Evolutionary conservation across 2,888 invertebrate genomes (phyloP), one percentile per base, ranked within the genome.

Genomic region (Encarsia formosa): DNA sequence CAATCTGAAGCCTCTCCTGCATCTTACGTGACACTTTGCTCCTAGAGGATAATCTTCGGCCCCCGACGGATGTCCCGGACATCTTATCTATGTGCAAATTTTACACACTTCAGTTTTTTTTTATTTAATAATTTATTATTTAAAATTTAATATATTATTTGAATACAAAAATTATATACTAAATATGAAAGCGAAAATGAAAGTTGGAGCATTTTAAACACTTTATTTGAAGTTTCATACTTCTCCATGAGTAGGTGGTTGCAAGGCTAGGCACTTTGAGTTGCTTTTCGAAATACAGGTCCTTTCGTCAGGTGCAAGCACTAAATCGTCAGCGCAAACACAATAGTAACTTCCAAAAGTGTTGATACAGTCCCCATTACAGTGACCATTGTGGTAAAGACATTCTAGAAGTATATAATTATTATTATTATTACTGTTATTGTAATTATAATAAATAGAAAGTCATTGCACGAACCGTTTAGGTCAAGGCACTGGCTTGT

Each of bases 1-100:
- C 19, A 83, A 65, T 60, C 74, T 76, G 61, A 75, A 83, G 6
- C 81, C 83, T 59, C 73, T 68, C 47, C 75, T 72, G 62, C 81
- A 80, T 67, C 76, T 75, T 54, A 78, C 62, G 58, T 74, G 69
- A 63, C 80, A 80, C 62, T 73, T 71, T 13, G 78, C 75, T 16
- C 77, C 77, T 35, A 61, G 56, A 5, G 72, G 70, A 59, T 72
- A 72, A 59, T 66, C 65, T 54, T 56, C 23, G 18, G 66, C 64
- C 16, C 65, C 65, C 35, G 67, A 68, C 52, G 69, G 60, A 52
- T 67, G 63, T 20, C 73, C 73, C 5, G 72, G 69, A 54, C 72
- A 75, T 52, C 73, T 65, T 45, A 71, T 63, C 68, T 73, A 19
- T 45, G n/a, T n/a, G n/a, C n/a, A n/a, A n/a, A n/a, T n/a, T n/a